Percentiles rank a stretch among this genome's conserved stretches.
Conservation (phyloP, 2,113 vertebrate species). For the Romanogobio albipinnatus region DNA sequence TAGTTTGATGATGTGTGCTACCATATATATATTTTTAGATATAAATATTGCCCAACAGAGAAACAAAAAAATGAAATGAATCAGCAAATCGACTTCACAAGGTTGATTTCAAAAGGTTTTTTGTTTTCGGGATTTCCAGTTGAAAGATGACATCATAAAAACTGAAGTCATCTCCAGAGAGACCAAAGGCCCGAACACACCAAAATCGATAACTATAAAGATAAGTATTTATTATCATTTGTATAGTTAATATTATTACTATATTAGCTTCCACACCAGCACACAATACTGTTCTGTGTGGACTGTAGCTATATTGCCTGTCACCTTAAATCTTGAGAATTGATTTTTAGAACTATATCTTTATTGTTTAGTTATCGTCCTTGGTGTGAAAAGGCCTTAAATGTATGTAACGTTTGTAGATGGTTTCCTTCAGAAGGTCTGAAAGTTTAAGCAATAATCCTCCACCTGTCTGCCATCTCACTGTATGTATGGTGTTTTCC, state of each 20-base stretch:
- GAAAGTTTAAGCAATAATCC: neutral
- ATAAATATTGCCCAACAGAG: neutral
- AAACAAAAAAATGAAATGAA: neutral
- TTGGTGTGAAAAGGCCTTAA: neutral
- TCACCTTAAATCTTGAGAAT: too few relatives aligned
- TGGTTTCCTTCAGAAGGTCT: neutral
- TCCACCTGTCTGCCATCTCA: neutral
- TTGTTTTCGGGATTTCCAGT: neutral
- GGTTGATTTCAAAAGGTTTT: neutral
- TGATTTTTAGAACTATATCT: too few relatives aligned
- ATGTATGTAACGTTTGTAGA: neutral
- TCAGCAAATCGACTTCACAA: neutral
- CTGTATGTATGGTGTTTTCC: neutral
- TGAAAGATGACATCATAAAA: neutral
- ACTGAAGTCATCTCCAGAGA: slow-evolving; percentile 2
- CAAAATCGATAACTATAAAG: too few relatives aligned
- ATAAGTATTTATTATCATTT: too few relatives aligned
- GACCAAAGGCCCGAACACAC: too few relatives aligned
- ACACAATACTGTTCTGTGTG: too few relatives aligned
- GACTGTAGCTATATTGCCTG: too few relatives aligned
- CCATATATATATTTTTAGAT: neutral
- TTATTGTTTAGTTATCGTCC: too few relatives aligned
- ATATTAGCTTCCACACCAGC: too few relatives aligned
- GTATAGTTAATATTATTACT: too few relatives aligned
- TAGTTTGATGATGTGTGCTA: neutral